These are phyloP conservation scores for Chaenocephalus aceratus DNA, from an alignment of 2,113 vertebrate genomes.

Conservation along the genomic window DNA sequence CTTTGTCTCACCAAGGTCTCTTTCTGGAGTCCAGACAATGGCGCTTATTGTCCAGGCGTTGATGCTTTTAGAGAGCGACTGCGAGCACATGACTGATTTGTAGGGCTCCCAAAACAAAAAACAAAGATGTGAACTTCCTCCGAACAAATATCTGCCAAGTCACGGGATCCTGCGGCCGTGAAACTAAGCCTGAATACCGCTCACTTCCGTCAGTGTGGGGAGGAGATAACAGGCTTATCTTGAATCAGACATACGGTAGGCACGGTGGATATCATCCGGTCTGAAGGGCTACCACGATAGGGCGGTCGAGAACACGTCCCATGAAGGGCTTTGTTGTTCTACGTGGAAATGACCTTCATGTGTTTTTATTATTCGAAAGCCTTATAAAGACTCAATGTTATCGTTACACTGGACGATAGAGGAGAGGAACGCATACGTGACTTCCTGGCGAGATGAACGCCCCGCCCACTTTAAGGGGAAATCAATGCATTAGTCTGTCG, in stretches of 20 bases:
- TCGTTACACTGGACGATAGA: too few species aligned
- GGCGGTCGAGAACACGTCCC: neutral
- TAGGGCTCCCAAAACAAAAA: conserved; percentile 64
- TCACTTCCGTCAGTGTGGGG: neutral
- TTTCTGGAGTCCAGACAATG: conserved; percentile 72
- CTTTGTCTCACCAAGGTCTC: conserved; percentile 65
- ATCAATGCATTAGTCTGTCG: too few species aligned
- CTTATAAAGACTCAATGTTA: neutral
- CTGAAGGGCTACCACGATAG: neutral
- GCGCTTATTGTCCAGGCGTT: conserved; percentile 63
- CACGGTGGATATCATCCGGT: neutral
- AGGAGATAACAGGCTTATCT: conserved; percentile 1
- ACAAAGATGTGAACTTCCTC: conserved; percentile 79
- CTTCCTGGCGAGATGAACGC: too few species aligned
- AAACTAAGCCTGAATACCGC: neutral
- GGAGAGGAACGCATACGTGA: too few species aligned
- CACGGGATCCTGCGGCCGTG: conserved; percentile 51
- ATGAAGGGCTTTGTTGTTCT: neutral
- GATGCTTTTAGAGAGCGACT: conserved; percentile 71
- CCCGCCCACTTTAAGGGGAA: too few species aligned
- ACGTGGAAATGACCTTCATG: neutral
- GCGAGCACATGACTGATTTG: conserved; percentile 67
- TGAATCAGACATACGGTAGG: too few species aligned
- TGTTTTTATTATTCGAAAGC: neutral
- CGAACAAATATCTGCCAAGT: conserved; percentile 33